Evolutionary conservation across 1,140 invertebrate species (phyloP), one percentile per base, ranked within the genome.

Genomic region (Trichonephila inaurata): DNA sequence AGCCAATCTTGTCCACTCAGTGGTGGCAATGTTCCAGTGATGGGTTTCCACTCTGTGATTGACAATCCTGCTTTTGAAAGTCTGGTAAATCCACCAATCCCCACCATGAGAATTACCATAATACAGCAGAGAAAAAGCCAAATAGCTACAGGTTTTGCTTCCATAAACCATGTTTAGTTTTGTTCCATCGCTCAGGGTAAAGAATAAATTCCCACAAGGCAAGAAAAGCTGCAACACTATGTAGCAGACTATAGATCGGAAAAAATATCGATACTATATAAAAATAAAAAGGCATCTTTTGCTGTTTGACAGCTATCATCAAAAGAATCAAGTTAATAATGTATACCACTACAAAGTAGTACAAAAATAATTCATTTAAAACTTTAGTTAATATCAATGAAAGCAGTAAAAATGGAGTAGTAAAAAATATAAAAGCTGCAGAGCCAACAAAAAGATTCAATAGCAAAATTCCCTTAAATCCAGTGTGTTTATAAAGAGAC

Each of bases 301-400:
- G 62, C 62, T 66, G 62, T 66, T 66, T 66, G 62, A 66, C 62
- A 66, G 62, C 62, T 66, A 66, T 66, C 4, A 66, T 4, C 62
- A 66, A 66, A 66, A 66, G 62, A 66, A 66, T 66, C 62, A 66
- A 4, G 62, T 66, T 66, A 66, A 4, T 66, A 66, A 66, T 4
- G 62, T 66, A 66, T 66, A 66, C 62, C 62, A 66, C 62, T 66
- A 66, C 62, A 66, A 66, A 66, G 62, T 66, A 66, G 62, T 66
- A 66, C 62, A 66, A 66, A 66, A 66, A 66, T 66, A 66, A 66
- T 66, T 66, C 62, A 66, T 66, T 66, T 66, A 66, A 66, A 66
- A 66, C 62, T 66, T 66, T 66, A 66, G 62, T 66, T 66, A 66
- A 66, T 66, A 66, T 66, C 62, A 66, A 66, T 66, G 62, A 66